These are phyloP conservation scores for Rachycentron canadum DNA, from an alignment of 2,797 vertebrate species.

Conservation along the genomic window DNA sequence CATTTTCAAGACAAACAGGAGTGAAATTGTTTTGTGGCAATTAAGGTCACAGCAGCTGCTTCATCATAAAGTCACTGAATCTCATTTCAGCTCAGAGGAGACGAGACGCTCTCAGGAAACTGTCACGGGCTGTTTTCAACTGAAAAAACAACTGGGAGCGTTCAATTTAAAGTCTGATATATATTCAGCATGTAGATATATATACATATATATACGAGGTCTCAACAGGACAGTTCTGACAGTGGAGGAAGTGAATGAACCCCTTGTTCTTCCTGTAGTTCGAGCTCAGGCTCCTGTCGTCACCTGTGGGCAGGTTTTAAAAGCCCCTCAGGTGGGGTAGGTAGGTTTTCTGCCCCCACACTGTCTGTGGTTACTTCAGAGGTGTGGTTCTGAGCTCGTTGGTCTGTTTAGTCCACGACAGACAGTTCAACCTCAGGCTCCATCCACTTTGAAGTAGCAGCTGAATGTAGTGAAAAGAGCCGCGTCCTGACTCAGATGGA, in stretches of 20 bases:
- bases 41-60: neutral
- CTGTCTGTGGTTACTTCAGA: no score
- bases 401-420: neutral
- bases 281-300: neutral
- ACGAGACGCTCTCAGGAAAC: neutral
- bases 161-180: neutral
- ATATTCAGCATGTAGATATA: no score
- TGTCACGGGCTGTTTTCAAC: neutral
- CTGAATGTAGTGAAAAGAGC: conserved; percentile 16
- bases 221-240: no score
- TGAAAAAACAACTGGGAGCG: neutral
- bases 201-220: no score
- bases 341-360: no score
- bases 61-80: neutral
- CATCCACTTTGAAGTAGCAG: conserved; percentile 36
- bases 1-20: conserved; percentile 5
- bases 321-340: neutral
- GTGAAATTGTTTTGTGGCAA: neutral
- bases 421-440: conserved; percentile 1
- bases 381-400: no score
- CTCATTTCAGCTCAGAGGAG: conserved; percentile 12
- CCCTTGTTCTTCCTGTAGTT: no score
- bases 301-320: conserved; percentile 5
- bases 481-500: conserved; percentile 22
- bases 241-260: no score